These are phyloP conservation scores for Parnassius glacialis DNA, from an alignment of 2,888 invertebrate genomes.

Conservation along the genomic window DNA sequence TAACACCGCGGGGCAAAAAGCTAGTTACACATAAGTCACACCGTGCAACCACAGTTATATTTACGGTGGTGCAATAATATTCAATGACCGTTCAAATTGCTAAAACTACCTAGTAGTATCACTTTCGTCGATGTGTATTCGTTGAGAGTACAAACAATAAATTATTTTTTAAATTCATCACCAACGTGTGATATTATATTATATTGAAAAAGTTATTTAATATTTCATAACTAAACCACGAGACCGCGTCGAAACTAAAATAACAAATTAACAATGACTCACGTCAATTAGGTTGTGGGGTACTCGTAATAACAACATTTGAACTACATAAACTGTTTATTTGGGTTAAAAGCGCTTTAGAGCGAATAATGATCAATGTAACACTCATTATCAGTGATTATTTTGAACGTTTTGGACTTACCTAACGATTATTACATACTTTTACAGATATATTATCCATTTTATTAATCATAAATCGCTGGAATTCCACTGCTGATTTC, in stretches of 20 bases:
- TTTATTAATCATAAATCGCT: no score
- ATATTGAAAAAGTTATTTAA: conserved; percentile 9
- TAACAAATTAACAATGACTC: conserved; percentile 31
- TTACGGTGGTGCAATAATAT: no score
- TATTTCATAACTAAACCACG: conserved; percentile 31
- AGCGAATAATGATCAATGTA: conserved; percentile 23
- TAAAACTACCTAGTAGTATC: no score
- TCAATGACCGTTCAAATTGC: no score
- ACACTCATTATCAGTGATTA: conserved; percentile 9
- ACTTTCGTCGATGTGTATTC: not conserved
- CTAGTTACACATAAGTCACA: no score
- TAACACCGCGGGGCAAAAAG: no score
- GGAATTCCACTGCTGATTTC: no score
- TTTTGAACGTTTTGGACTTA: conserved; percentile 2
- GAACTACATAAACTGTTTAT: conserved; percentile 19
- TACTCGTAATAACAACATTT: conserved; percentile 26
- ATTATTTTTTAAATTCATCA: no score
- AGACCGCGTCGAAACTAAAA: conserved; percentile 34
- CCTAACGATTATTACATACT: no score
- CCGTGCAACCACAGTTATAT: no score
- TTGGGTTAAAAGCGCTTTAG: conserved; percentile 27
- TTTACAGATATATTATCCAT: no score
- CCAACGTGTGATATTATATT: not conserved
- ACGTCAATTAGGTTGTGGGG: conserved; percentile 16
- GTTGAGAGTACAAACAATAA: no score